Percentiles rank a stretch among this genome's conserved stretches.
These are phyloP conservation scores for Drosophila buzzatii DNA, from an alignment of 2,888 invertebrate genomes.

Conservation along the genomic window DNA sequence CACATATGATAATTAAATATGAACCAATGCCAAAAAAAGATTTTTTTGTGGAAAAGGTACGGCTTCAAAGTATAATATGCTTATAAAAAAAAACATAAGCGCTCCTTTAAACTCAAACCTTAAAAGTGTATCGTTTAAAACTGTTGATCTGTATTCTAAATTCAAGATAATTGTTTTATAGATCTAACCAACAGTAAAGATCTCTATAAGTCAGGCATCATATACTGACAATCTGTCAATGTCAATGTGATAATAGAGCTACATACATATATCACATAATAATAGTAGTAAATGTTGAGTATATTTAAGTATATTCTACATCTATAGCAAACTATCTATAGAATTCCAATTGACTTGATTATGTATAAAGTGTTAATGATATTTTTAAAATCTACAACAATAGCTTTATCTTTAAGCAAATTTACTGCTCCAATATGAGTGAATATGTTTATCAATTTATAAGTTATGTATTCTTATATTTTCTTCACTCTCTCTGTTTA, in stretches of 20 bases:
- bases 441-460: not conserved
- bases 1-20: too few relatives aligned
- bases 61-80: not conserved
- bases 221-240: too few relatives aligned
- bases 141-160: not conserved
- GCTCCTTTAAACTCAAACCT: not conserved
- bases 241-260: too few relatives aligned
- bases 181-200: not conserved
- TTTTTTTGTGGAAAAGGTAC: not conserved
- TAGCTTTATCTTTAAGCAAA: not conserved
- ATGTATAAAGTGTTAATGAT: not conserved
- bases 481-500: not conserved
- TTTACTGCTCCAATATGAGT: not conserved
- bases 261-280: too few relatives aligned
- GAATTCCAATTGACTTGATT: too few relatives aligned
- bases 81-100: not conserved
- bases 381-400: not conserved
- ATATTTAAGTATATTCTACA: not conserved
- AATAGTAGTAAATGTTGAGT: too few relatives aligned
- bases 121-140: not conserved
- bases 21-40: too few relatives aligned
- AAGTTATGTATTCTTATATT: not conserved
- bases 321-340: too few relatives aligned
- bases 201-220: too few relatives aligned
- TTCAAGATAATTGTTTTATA: not conserved